Base-by-base conservation (phyloP, 2,888 invertebrate genomes). In the Lepidonotus clava region DNA sequence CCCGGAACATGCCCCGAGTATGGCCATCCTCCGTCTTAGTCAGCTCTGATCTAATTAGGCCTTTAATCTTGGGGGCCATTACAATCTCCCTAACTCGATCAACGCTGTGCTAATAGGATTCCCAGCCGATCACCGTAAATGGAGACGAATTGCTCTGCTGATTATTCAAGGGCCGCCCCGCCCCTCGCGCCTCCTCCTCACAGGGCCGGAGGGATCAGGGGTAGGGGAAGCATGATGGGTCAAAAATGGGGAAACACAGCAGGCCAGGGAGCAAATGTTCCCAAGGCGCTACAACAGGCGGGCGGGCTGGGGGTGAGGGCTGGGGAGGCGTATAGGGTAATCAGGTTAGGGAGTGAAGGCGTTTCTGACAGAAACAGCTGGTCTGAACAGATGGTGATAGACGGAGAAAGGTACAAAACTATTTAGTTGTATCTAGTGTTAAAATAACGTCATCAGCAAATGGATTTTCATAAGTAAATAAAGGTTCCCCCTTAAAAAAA, bases 1-100 rank as follows among this genome's bases (percentile, higher is more conserved):
- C 24, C 32, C 32, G 66, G 66, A 28, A 66, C 14, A 24, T 36
- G 71, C 51, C 51, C 51, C 21, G n/a, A n/a, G 56, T 5, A 56
- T 24, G 56, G 56, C 21, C 5, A 5, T n/a, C 11, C n/a, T 56
- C 56, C 56, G 71, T 71, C 71, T 71, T 71, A 32, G 34, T 36
- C 71, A 71, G 36, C 71, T 4, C 71, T 71, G 6, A 71, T 71
- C 71, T 71, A 71, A 71, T 71, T 36, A 71, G 8, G 71, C 6
- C 71, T 71, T 32, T 32, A 71, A 71, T 32, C 71, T 36, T 71
- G 38, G 36, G 32, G 36, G 71, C 36, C 71, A 71, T 71, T 71
- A 36, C 38, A 38, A 38, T 71, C 34, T 71, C n/a, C 71, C 36
- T 71, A 71, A 71, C 71, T 71, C n/a, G 36, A 71, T 71, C 71